A percentile compares a stretch with the other conserved stretches of the same genome.
phyloP scores from a whole-genome alignment of 2,113 vertebrate genomes.

The Gnathonemus longibarbis region DNA sequence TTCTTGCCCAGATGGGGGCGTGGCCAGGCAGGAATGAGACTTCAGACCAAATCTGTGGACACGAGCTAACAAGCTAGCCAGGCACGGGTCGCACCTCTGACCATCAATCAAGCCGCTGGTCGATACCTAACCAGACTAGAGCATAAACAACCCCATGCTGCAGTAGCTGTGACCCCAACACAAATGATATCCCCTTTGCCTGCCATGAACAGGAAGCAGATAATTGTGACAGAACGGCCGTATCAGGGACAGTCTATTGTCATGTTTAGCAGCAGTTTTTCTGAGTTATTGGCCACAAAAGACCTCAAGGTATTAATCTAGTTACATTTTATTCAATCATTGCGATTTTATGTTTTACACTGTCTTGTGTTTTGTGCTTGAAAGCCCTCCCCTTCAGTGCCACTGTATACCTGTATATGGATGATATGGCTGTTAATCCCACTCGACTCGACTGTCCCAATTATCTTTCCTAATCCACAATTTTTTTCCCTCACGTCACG shows the following conservation, averaged over 20 bases:
- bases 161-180: conserved; percentile 9
- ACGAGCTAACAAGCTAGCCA: conserved; percentile 4
- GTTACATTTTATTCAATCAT: background rate
- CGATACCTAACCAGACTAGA: conserved; percentile 12
- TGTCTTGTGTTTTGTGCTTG: background rate
- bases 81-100: background rate
- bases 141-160: background rate
- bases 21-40: background rate
- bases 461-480: background rate
- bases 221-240: conserved; percentile 8
- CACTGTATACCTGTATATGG: background rate
- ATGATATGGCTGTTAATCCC: background rate
- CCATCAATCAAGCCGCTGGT: conserved; percentile 13
- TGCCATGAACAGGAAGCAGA: background rate
- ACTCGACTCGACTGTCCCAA: background rate
- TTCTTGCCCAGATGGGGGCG: background rate
- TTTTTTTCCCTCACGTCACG: background rate
- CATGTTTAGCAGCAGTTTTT: background rate
- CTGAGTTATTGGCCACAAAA: background rate
- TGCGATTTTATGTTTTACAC: background rate
- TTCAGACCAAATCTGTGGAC: background rate
- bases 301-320: background rate
- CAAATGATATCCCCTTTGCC: conserved; percentile 9
- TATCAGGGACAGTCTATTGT: background rate
- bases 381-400: background rate